Evolutionary conservation across 2,113 vertebrate genomes (phyloP), one percentile per base, ranked within the genome.

Genomic region (Aspiorhynchus laticeps): DNA sequence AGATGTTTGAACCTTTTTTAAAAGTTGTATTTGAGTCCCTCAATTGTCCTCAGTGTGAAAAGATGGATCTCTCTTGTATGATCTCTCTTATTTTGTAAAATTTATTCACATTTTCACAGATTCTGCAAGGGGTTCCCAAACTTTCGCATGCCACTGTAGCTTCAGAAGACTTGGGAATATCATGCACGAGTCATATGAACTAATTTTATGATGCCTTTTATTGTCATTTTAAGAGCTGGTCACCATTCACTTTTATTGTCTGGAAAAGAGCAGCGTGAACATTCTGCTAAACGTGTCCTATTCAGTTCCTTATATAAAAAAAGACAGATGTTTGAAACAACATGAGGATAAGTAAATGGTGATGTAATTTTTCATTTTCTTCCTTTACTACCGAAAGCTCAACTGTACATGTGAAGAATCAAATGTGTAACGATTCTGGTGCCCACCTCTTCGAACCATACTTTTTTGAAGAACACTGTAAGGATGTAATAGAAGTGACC

Each of bases 381-480:
- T 69, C 0, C 2, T 71, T 71, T 36, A 21, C 36, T 17, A 21
- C 15, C 24, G 9, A 73, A 71, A 71, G 9, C 33, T 21, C 24
- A 36, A 24, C 11, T 24, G n/a, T 51, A 41, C 0, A 53, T 0
- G 91, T 89, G 46, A 90, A 93, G 65, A 92, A 95, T 88, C 84
- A 93, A 0, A 85, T 96, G 85, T 99, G 98, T 87, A 95, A 92
- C 59, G 88, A 92, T 24, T 93, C 95, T 14, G 75, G 86, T 11
- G 82, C 92, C 65, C 93, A 88, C 61, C 56, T 83, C 7, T 56
- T 89, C 8, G 90, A 95, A 65, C 73, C 7, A 0, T 15, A 69
- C 36, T 94, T 94, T 84, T 94, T 91, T 85, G 94, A 94, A 4
- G 95, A 94, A 17, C 77, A 96, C 90, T 99, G 97, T 90, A 91